A percentile compares a stretch with the other conserved stretches of the same genome.
These are phyloP conservation scores for Pachyuromys duprasi DNA, from an alignment of 2,797 vertebrate species.

Conservation along the genomic window DNA sequence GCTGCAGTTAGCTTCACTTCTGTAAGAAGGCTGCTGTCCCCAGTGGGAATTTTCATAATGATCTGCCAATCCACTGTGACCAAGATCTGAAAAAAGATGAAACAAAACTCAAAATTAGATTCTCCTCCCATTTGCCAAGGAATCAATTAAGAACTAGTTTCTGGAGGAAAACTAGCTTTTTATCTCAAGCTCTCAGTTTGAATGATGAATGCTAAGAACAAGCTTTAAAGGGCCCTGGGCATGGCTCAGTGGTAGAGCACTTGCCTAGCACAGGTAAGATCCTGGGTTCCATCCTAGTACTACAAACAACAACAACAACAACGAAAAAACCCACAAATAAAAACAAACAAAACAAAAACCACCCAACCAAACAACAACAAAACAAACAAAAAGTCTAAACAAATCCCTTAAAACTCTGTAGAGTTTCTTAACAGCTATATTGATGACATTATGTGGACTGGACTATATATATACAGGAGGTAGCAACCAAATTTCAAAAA, in stretches of 20 bases:
- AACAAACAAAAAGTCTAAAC: neutral
- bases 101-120: constrained; percentile 69
- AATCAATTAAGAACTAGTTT: neutral
- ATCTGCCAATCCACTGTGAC: constrained; percentile 92
- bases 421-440: neutral
- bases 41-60: constrained; percentile 96
- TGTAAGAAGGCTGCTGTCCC: constrained; percentile 91
- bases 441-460: neutral
- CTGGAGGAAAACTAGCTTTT: neutral
- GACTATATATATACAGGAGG: neutral
- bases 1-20: constrained; percentile 91
- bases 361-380: neutral
- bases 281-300: neutral
- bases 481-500: neutral
- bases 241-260: neutral
- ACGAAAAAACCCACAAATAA: neutral
- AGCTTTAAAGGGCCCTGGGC: neutral
- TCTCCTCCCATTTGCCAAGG: neutral
- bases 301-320: neutral
- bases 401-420: neutral
- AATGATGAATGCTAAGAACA: neutral
- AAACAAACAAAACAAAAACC: neutral
- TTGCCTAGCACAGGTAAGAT: neutral
- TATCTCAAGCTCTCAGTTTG: neutral
- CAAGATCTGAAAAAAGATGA: constrained; percentile 90